phyloP scores from a whole-genome alignment of 2,797 vertebrate genomes.

The Coilia nasus region DNA sequence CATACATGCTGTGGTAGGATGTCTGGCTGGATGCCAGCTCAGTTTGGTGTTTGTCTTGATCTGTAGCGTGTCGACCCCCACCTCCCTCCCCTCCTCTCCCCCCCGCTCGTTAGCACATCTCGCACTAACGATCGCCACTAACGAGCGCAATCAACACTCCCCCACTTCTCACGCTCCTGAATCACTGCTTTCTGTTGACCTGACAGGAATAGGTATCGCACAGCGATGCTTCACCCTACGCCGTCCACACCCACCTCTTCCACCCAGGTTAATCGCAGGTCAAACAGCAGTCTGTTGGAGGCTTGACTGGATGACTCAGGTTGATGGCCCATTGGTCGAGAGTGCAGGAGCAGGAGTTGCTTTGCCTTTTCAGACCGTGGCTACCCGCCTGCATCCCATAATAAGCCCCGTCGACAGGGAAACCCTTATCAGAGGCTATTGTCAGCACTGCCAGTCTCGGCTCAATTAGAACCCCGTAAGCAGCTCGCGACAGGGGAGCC shows the following conservation, averaged over 20 bases:
- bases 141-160: neutral
- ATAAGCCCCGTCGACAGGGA: neutral
- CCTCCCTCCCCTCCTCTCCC: too few species aligned
- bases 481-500: neutral
- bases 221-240: too few species aligned
- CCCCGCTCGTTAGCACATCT: neutral
- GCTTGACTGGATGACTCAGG: too few species aligned
- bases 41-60: neutral
- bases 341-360: too few species aligned
- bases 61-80: neutral
- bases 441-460: neutral
- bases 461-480: neutral
- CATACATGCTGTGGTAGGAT: too few species aligned
- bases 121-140: neutral
- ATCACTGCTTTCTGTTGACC: constrained; percentile 10
- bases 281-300: too few species aligned
- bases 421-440: neutral
- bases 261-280: neutral
- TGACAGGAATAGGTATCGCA: neutral
- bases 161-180: neutral
- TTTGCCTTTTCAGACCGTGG: neutral
- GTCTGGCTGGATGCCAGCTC: neutral
- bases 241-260: neutral
- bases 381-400: neutral
- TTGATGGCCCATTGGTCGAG: too few species aligned